Conservation (phyloP, 2,113 vertebrate species). For the Phoenicopterus ruber region DNA sequence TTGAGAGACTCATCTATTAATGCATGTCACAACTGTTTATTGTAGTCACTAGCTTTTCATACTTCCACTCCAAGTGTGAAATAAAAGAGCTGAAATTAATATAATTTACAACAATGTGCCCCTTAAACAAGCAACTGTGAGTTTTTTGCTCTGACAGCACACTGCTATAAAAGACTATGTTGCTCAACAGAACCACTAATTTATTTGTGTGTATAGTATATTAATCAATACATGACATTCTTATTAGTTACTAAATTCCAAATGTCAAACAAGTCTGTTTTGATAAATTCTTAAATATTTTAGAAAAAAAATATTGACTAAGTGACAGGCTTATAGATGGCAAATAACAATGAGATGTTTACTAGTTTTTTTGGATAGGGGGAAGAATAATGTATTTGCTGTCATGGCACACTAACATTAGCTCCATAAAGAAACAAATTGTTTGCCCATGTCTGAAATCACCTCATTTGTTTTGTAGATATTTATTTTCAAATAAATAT, state of each 20-base stretch:
- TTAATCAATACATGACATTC: not conserved
- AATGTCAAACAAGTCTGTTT: not conserved
- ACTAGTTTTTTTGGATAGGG: not conserved
- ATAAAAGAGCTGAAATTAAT: not conserved
- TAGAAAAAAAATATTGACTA: not conserved
- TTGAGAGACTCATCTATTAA: not conserved
- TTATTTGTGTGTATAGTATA: not conserved
- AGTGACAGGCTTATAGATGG: not conserved
- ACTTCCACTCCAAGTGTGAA: not conserved
- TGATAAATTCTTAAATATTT: not conserved
- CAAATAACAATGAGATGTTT: not conserved
- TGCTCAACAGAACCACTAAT: not conserved
- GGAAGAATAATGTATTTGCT: not conserved
- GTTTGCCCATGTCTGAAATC: not conserved
- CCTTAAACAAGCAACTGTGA: not conserved
- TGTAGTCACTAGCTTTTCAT: not conserved
- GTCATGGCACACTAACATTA: not conserved
- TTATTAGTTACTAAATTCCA: not conserved
- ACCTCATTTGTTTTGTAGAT: not conserved
- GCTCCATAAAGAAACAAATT: not conserved
- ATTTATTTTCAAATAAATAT: not conserved
- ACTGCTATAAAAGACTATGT: not conserved
- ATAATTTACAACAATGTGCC: not conserved
- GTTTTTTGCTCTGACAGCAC: not conserved
- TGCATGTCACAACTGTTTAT: not conserved